A percentile compares a stretch with the other conserved stretches of the same genome.
These are phyloP conservation scores for Spinibarbus caldwelli DNA, from an alignment of 2,797 vertebrate species.

Conservation along the genomic window DNA sequence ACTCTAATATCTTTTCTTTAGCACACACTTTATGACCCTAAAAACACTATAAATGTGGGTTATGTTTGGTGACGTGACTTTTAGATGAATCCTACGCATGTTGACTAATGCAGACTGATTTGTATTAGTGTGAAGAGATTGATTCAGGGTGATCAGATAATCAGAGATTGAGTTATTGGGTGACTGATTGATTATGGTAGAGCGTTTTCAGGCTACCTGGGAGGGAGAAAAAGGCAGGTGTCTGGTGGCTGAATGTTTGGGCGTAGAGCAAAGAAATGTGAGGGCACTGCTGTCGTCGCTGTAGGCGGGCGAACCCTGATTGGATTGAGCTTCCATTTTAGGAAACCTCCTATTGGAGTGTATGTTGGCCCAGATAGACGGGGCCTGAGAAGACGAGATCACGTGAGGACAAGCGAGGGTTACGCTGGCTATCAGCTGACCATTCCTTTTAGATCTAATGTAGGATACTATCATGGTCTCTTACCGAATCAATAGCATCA, in stretches of 20 bases:
- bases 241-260: constrained; percentile 86
- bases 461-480: constrained; percentile 54
- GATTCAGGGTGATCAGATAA: background rate
- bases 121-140: background rate
- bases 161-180: background rate
- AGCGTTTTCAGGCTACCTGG: constrained; percentile 78
- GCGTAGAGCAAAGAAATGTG: constrained; percentile 80
- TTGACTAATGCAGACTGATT: constrained; percentile 21
- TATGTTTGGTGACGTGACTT: background rate
- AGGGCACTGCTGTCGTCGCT: constrained; percentile 74
- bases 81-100: background rate
- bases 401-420: constrained; percentile 2
- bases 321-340: constrained; percentile 70
- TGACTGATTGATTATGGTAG: background rate
- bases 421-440: background rate
- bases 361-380: constrained; percentile 81
- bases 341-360: constrained; percentile 73
- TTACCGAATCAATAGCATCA: constrained; percentile 97
- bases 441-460: background rate
- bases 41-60: background rate
- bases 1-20: background rate
- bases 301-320: constrained; percentile 76
- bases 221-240: constrained; percentile 91
- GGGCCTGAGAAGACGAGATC: constrained; percentile 86
- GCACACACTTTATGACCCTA: constrained; percentile 5